A percentile compares a stretch with the other conserved stretches of the same genome.
Conservation (phyloP, 2,888 invertebrate genomes). For the Diaperis boleti region DNA sequence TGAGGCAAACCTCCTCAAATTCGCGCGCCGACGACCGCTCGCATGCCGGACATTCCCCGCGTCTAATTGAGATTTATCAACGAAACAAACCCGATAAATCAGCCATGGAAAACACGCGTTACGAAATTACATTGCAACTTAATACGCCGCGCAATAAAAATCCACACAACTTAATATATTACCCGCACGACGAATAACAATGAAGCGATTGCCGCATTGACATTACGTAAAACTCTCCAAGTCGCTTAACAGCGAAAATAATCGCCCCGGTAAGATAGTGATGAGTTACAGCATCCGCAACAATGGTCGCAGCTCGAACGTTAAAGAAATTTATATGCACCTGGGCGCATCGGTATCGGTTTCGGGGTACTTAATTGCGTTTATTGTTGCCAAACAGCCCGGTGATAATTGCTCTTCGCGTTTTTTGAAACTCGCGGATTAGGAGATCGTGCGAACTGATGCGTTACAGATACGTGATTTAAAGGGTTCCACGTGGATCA, state of each 20-base stretch:
- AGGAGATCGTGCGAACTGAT: too few species aligned
- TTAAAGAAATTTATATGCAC: neutral
- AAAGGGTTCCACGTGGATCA: too few species aligned
- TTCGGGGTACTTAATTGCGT: neutral
- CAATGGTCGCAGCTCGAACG: neutral
- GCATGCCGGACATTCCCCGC: neutral
- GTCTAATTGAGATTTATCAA: neutral
- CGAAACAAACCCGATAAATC: neutral
- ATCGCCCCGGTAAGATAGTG: neutral
- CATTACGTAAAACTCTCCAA: too few species aligned
- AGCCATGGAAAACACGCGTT: slow-evolving; percentile 8
- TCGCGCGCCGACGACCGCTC: neutral
- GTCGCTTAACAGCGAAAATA: neutral
- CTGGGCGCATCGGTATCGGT: neutral
- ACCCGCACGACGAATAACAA: neutral
- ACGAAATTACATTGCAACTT: slow-evolving; percentile 10
- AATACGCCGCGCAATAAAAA: neutral
- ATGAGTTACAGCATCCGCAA: slow-evolving; percentile 10
- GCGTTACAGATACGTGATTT: too few species aligned
- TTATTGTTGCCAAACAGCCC: neutral
- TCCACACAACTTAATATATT: neutral
- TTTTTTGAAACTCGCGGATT: too few species aligned
- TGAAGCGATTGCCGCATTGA: neutral
- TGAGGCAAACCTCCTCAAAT: too few species aligned
- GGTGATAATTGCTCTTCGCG: neutral